Conservation (phyloP, 2,888 invertebrate species). For the Aplocera efformata region DNA sequence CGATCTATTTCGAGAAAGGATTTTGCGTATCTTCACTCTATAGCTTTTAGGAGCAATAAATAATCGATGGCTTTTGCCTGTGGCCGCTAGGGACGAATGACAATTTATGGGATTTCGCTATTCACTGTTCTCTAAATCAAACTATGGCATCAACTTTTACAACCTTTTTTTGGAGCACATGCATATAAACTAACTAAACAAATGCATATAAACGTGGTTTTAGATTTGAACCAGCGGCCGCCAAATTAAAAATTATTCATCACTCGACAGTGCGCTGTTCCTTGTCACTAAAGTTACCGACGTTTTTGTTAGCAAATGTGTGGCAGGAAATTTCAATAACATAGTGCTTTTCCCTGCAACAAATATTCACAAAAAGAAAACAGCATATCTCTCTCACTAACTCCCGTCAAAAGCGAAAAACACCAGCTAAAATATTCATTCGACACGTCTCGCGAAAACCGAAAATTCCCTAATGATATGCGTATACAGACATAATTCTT, state of each 20-base stretch:
- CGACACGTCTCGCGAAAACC: constrained; percentile 45
- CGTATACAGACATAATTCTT: constrained; percentile 56
- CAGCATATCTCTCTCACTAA: constrained; percentile 14
- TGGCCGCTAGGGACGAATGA: constrained; percentile 17
- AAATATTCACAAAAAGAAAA: constrained; percentile 24
- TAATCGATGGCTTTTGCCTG: constrained; percentile 14
- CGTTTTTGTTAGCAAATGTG: no score
- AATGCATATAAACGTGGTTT: no score
- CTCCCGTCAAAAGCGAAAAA: constrained; percentile 27
- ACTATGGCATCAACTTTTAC: background rate
- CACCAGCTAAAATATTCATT: constrained; percentile 58
- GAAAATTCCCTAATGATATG: constrained; percentile 66
- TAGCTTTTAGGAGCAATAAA: constrained; percentile 23
- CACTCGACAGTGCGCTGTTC: no score
- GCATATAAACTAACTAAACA: no score
- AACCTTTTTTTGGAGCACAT: no score
- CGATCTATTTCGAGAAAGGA: constrained; percentile 32
- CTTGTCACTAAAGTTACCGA: no score
- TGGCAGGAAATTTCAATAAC: no score
- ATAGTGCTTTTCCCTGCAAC: background rate
- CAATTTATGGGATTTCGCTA: constrained; percentile 21
- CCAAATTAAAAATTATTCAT: no score
- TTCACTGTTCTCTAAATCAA: constrained; percentile 20
- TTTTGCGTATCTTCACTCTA: constrained; percentile 25
- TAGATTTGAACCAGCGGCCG: no score